phyloP scores from a whole-genome alignment of 1,140 invertebrate species.

The Antheraea mylitta region DNA sequence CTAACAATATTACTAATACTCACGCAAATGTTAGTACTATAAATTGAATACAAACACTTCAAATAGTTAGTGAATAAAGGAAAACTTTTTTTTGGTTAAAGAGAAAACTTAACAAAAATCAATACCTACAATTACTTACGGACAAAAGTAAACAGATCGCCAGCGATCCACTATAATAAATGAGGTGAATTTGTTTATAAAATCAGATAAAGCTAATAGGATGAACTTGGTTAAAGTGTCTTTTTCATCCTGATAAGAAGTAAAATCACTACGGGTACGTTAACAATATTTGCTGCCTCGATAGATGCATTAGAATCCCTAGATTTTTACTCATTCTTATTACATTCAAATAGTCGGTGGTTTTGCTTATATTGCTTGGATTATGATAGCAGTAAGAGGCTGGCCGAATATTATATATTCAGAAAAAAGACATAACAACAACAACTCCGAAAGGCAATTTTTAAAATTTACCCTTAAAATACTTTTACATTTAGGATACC shows the following conservation, averaged over 20 bases:
- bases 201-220: conserved; percentile 69
- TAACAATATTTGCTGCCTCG: not conserved
- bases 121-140: conserved; percentile 64
- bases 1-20: conserved; percentile 12
- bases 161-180: conserved; percentile 69
- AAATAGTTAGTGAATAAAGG: conserved; percentile 70
- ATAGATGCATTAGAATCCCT: not conserved
- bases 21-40: conserved; percentile 70
- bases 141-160: conserved; percentile 70
- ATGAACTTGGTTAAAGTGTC: conserved; percentile 48
- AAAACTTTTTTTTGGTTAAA: conserved; percentile 54
- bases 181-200: conserved; percentile 68
- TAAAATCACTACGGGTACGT: not conserved
- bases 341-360: not conserved
- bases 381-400: conserved; percentile 33
- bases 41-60: conserved; percentile 53
- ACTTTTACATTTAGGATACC: conserved; percentile 70
- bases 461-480: conserved; percentile 72
- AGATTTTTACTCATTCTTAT: not conserved
- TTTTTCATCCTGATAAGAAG: conserved; percentile 27
- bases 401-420: conserved; percentile 69
- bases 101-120: conserved; percentile 58
- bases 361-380: not conserved
- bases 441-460: conserved; percentile 72
- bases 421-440: conserved; percentile 68